Conservation (phyloP, 1,140 invertebrate genomes). For the Copidosoma floridanum region DNA sequence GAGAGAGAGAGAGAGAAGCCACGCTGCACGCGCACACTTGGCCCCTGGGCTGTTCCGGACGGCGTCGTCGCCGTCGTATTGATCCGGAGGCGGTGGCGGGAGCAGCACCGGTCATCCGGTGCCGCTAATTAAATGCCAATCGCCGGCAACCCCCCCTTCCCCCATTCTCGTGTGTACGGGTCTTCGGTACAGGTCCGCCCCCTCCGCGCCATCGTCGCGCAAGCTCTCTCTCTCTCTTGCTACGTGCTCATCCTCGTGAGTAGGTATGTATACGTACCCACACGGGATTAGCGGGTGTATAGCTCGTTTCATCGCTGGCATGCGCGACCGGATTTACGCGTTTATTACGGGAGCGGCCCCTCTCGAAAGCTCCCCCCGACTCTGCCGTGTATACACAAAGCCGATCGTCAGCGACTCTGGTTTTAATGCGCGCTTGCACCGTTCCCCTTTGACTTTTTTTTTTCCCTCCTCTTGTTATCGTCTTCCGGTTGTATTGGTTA, state of each 20-base stretch:
- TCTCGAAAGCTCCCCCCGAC: no score
- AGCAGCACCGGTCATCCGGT: slow-evolving; percentile 48
- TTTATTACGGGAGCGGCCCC: not conserved
- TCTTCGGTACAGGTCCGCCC: no score
- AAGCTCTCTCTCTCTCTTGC: slow-evolving; percentile 25
- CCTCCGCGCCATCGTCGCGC: slow-evolving; percentile 23
- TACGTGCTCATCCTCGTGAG: not conserved
- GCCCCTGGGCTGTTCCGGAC: slow-evolving; percentile 45
- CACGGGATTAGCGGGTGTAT: slow-evolving; percentile 7
- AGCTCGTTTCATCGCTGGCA: not conserved
- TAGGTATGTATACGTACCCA: not conserved
- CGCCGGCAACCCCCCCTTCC: slow-evolving; percentile 46
- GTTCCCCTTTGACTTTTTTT: not conserved
- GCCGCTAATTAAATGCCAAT: slow-evolving; percentile 59
- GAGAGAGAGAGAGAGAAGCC: slow-evolving; percentile 10
- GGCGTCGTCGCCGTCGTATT: slow-evolving; percentile 48
- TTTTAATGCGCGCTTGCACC: not conserved
- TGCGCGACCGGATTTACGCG: not conserved
- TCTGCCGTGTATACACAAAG: no score
- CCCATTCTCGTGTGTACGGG: slow-evolving; percentile 34
- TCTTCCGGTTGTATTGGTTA: no score
- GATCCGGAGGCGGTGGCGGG: slow-evolving; percentile 55
- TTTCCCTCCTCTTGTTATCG: not conserved
- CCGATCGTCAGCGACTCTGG: no score
- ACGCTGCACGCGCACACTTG: slow-evolving; percentile 54